phyloP scores from a whole-genome alignment of 2,888 invertebrate species.

The Smittia aterrima region DNA sequence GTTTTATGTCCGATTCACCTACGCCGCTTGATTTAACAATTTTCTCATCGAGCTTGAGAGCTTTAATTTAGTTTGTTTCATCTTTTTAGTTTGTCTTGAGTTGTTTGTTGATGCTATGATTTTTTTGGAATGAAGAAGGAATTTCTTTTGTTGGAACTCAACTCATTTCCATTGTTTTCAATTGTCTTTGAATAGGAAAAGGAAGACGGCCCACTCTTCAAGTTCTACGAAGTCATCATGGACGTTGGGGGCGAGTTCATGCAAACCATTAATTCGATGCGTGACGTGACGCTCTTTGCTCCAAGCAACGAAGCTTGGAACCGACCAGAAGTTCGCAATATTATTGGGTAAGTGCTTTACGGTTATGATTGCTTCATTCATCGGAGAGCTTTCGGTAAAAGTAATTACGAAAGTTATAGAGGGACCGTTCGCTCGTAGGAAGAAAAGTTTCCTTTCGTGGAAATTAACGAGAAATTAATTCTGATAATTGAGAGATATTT shows the following conservation, averaged over 20 bases:
- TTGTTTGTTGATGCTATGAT: conserved; percentile 6
- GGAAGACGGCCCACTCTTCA: conserved; percentile 72
- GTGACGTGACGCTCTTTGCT: conserved; percentile 81
- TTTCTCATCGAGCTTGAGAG: too few relatives aligned
- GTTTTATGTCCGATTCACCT: too few relatives aligned
- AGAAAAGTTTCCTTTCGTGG: background rate
- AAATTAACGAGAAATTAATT: conserved; percentile 6
- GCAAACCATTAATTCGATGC: conserved; percentile 65
- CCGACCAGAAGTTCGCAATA: conserved; percentile 68
- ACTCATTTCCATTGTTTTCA: conserved; percentile 12
- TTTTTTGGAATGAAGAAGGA: background rate
- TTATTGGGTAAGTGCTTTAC: conserved; percentile 61
- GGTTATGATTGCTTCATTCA: conserved; percentile 29
- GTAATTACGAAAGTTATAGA: background rate
- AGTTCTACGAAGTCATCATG: conserved; percentile 78
- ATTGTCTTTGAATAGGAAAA: conserved; percentile 58
- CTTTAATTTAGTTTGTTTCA: background rate
- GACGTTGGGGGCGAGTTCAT: conserved; percentile 74
- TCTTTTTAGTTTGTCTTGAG: background rate
- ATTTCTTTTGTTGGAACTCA: background rate
- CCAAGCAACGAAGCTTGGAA: conserved; percentile 87
- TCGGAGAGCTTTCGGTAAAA: conserved; percentile 18
- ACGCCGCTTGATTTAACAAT: too few relatives aligned
- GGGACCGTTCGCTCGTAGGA: background rate
- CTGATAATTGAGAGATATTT: background rate